These are phyloP conservation scores for Vespertilio murinus DNA, from an alignment of 2,797 vertebrate genomes.

Conservation along the genomic window DNA sequence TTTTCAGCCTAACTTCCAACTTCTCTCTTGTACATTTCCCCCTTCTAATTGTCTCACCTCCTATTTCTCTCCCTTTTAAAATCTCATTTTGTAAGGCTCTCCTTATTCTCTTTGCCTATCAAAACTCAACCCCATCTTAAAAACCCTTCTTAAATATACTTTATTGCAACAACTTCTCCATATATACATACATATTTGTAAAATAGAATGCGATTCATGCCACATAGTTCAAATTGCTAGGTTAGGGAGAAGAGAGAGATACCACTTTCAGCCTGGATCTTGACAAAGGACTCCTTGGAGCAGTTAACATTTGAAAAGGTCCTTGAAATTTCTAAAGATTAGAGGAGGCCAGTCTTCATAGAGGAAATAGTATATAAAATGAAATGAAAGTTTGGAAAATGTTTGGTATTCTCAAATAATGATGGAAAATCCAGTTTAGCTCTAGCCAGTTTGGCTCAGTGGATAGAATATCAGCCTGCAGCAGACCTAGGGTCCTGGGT, in stretches of 20 bases:
- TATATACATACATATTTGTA: not conserved
- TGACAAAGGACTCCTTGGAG: not conserved
- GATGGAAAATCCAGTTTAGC: not conserved
- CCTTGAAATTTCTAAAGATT: constrained; percentile 12
- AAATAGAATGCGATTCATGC: not conserved
- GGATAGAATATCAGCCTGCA: no score
- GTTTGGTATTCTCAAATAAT: not conserved
- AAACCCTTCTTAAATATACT: not conserved
- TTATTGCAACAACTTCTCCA: not conserved
- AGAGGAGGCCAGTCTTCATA: not conserved
- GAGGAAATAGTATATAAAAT: not conserved
- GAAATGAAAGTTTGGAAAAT: constrained; percentile 28
- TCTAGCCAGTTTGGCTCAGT: no score
- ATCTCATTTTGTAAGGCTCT: not conserved
- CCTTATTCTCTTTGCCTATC: not conserved
- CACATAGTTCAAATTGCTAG: not conserved
- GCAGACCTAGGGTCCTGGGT: no score
- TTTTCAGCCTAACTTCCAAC: not conserved
- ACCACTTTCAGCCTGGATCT: not conserved
- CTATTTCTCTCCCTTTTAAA: not conserved
- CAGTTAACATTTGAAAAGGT: not conserved
- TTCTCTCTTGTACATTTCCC: not conserved
- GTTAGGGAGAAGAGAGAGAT: not conserved
- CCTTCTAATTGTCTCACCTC: not conserved
- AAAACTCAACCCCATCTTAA: constrained; percentile 16